phyloP scores from a whole-genome alignment of 2,113 vertebrate genomes.

The Myxocyprinus asiaticus region DNA sequence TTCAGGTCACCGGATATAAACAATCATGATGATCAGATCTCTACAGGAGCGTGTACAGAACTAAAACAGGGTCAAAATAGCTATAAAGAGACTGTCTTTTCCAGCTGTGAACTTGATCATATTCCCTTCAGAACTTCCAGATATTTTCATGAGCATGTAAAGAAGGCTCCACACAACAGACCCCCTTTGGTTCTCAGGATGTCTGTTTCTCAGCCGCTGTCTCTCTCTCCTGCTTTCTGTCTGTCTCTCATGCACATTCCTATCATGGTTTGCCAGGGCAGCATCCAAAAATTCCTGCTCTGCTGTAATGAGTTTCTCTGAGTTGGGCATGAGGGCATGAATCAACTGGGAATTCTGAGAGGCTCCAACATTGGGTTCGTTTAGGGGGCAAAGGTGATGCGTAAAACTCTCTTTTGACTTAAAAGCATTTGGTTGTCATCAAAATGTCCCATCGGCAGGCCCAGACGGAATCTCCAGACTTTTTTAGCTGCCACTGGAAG shows the following conservation, averaged over 20 bases:
- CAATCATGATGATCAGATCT: too few species aligned
- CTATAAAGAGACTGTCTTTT: slow-evolving; percentile 16
- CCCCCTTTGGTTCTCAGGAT: slow-evolving; percentile 42
- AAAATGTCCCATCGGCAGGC: too few species aligned
- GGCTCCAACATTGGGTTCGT: not conserved
- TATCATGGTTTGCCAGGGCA: slow-evolving; percentile 71
- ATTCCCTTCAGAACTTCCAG: slow-evolving; percentile 31
- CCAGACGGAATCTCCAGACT: too few species aligned
- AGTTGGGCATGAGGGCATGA: slow-evolving; percentile 13
- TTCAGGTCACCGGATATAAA: too few species aligned
- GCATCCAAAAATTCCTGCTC: slow-evolving; percentile 47
- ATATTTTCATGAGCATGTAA: not conserved
- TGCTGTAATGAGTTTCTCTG: slow-evolving; percentile 31
- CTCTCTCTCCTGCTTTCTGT: slow-evolving; percentile 50
- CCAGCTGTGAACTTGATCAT: slow-evolving; percentile 13
- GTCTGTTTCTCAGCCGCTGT: slow-evolving; percentile 42
- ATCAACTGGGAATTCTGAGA: not conserved
- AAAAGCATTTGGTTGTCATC: slow-evolving; percentile 1
- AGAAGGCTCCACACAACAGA: not conserved
- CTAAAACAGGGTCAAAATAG: too few species aligned
- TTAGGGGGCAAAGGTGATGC: slow-evolving; percentile 42
- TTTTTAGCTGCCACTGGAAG: too few species aligned
- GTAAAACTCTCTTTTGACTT: not conserved
- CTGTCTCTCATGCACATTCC: slow-evolving; percentile 63
- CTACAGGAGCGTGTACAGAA: too few species aligned